Percentiles rank a stretch among this genome's conserved stretches.
phyloP scores from a whole-genome alignment of 2,797 vertebrate genomes.

The Chiroxiphia lanceolata region DNA sequence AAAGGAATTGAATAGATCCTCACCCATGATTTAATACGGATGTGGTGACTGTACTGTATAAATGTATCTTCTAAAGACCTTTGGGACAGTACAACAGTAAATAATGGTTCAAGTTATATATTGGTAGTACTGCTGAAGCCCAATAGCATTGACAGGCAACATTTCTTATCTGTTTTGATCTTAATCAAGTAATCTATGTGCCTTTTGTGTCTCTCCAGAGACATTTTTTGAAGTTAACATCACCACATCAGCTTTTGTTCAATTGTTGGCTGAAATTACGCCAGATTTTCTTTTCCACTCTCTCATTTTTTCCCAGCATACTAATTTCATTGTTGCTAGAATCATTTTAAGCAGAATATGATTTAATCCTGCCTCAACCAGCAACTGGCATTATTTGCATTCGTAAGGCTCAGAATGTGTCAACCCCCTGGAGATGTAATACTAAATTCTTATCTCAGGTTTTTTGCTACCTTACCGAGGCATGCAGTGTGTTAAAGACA shows the following conservation, averaged over 20 bases:
- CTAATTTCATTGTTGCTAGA: not conserved
- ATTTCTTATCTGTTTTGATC: not conserved
- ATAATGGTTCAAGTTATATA: not conserved
- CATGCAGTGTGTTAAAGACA: not conserved
- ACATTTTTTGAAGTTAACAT: not conserved
- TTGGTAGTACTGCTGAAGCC: not conserved
- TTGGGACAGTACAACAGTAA: constrained; percentile 7
- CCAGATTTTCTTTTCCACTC: not conserved
- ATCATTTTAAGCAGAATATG: not conserved
- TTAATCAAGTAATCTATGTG: not conserved
- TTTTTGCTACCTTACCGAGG: not conserved
- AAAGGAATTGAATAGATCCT: constrained; percentile 2
- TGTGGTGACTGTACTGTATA: not conserved
- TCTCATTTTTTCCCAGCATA: not conserved
- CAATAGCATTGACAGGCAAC: not conserved
- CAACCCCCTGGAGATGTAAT: not conserved
- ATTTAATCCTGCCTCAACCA: not conserved
- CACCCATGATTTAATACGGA: not conserved
- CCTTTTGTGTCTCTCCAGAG: not conserved
- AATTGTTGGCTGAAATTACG: not conserved
- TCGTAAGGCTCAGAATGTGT: not conserved
- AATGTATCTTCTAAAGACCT: constrained; percentile 5
- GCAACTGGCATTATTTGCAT: not conserved
- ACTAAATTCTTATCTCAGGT: not conserved
- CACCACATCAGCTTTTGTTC: not conserved